Conservation (phyloP, 92 coral and sea anemone genomes). For the Desmophyllum pertusum region DNA sequence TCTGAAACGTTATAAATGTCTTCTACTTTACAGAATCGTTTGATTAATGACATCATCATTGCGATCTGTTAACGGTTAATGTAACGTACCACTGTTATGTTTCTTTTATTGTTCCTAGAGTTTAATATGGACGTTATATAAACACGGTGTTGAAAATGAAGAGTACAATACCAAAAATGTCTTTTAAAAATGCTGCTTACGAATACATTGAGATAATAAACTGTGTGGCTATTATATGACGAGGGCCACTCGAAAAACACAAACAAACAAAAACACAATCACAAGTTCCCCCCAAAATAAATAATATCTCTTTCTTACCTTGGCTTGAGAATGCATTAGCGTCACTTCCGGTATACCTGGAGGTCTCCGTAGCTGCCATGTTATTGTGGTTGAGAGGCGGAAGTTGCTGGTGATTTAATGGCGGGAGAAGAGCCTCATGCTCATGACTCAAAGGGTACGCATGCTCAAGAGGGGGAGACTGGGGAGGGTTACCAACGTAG, state of each 20-base stretch:
- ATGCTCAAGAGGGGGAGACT: slow-evolving; percentile 50
- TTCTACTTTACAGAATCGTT: not conserved
- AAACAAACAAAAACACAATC: too few relatives aligned
- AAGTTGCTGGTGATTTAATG: slow-evolving; percentile 80
- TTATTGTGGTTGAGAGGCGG: slow-evolving; percentile 83
- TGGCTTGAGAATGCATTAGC: slow-evolving; percentile 28
- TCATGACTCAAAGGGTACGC: slow-evolving; percentile 49
- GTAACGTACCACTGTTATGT: not conserved
- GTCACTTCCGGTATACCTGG: slow-evolving; percentile 54
- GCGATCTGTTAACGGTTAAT: not conserved
- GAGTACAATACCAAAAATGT: not conserved
- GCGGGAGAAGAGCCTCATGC: slow-evolving; percentile 69
- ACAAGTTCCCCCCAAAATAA: too few relatives aligned
- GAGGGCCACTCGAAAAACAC: not conserved
- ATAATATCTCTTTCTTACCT: slow-evolving; percentile 11
- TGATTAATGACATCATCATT: not conserved
- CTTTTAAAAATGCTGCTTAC: too few relatives aligned
- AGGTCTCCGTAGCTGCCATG: slow-evolving; percentile 39
- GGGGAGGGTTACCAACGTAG: slow-evolving; percentile 55
- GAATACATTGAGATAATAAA: too few relatives aligned
- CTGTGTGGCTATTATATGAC: too few relatives aligned
- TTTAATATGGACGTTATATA: too few relatives aligned
- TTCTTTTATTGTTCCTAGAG: not conserved
- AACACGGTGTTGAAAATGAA: not conserved
- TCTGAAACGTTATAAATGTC: not conserved